Conservation (phyloP, 2,888 invertebrate genomes). For the Parnassius mnemosyne region DNA sequence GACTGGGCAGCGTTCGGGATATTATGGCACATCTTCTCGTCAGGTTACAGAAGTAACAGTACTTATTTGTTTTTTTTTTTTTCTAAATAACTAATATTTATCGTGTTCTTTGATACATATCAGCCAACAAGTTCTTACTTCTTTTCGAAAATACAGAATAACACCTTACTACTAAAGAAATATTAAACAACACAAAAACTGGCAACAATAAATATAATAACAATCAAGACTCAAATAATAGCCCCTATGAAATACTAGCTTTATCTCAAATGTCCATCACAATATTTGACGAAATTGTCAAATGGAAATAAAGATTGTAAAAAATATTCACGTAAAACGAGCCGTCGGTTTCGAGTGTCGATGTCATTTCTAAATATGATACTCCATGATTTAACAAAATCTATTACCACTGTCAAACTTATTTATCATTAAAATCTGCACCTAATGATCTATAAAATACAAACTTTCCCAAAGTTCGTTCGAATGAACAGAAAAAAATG, state of each 20-base stretch:
- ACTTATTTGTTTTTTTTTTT: too few species aligned
- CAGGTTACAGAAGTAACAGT: too few species aligned
- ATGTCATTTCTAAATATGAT: constrained; percentile 59
- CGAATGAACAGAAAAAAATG: constrained; percentile 1
- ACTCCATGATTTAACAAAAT: constrained; percentile 37
- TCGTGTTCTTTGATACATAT: too few species aligned
- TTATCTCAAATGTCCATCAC: constrained; percentile 19
- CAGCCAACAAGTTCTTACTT: too few species aligned
- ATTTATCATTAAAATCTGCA: constrained; percentile 34
- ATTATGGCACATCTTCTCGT: too few species aligned
- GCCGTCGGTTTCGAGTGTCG: constrained; percentile 56
- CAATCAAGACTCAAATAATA: neutral
- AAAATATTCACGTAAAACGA: constrained; percentile 29
- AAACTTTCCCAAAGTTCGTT: constrained; percentile 4
- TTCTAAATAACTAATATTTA: too few species aligned
- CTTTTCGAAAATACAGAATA: too few species aligned
- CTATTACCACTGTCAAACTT: constrained; percentile 30
- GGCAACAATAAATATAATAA: too few species aligned
- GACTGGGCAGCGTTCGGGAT: too few species aligned
- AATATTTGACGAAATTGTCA: constrained; percentile 22
- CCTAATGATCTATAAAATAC: constrained; percentile 10
- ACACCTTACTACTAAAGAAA: too few species aligned
- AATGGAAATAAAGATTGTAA: constrained; percentile 14
- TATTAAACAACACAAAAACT: too few species aligned
- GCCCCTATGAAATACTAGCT: constrained; percentile 8